Base-by-base conservation (phyloP, 2,797 vertebrate genomes). In the Novumbra hubbsi region DNA sequence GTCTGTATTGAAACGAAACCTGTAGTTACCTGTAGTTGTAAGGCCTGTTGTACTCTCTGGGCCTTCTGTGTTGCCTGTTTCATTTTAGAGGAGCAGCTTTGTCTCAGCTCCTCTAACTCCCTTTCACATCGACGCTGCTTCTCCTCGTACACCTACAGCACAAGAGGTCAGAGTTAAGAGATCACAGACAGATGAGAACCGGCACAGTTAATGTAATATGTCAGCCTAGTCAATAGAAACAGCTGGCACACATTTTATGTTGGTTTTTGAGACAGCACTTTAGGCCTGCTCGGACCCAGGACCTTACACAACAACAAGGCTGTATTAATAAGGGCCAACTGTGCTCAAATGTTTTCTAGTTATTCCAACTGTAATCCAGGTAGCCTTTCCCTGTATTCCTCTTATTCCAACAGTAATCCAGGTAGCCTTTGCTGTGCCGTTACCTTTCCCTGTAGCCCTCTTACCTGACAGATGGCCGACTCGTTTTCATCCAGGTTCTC, bases 401-500 rank as follows among this genome's bases (percentile, higher is more conserved):
- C 76, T 84, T 75, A 97, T n/a, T n/a, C n/a, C n/a, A n/a, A n/a
- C n/a, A n/a, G 21, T 19, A 55, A 38, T 38, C 34, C 34, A 38
- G 34, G 34, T 38, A 38, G 34, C 34, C 52, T 19, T 55, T 9
- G 6, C 52, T 55, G 8, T 27, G 12, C 24, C 55, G 24, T 17
- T 60, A 5, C 11, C 24, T 24, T 24, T 34, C 27, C 30, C 27
- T 32, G 6, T 30, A 65, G 19, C 30, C 30, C 12, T 70, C 76
- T 84, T 75, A 97, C 96, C 94, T 97, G 97, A 89, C 96, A 97
- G 73, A 96, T 92, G 55, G 96, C 95, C n/a, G 94, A 95, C 86
- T 99, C 96, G 0, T 95, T 98, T 86, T 98, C 96, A 0, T 99
- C 98, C 93, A 99, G 92, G 88, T 96, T 96, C 82, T 96, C 96